Base-by-base conservation (phyloP, 2,113 vertebrate genomes). In the Gasterosteus aculeatus region DNA sequence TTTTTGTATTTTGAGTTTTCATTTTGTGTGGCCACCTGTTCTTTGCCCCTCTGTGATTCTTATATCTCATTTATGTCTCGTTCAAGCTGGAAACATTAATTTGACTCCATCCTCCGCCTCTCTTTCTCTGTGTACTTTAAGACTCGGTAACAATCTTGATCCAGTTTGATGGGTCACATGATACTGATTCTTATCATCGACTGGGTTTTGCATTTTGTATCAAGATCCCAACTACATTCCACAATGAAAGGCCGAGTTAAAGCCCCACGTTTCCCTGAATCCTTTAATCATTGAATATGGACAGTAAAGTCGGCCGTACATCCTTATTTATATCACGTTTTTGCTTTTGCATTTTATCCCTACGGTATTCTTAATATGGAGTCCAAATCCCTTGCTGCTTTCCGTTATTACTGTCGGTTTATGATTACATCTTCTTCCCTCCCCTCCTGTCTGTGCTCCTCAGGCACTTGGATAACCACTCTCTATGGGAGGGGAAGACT, bases 391-490 rank as follows among this genome's bases (percentile, higher is more conserved):
- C 15, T 76, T 56, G 31, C 44, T 73, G 10, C 11, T 75, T 26
- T 78, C 29, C 22, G 63, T 86, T 75, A 74, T 35, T 62, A 10
- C 31, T 49, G 35, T 51, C 26, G 10, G 58, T 67, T 8, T 66
- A 16, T 85, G 72, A 83, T 85, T 15, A 66, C 75, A 54, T 79
- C 65, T 22, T 66, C 60, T 77, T 56, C 46, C 5, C 42, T 64
- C 35, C 76, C 29, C 19, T 38, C 46, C 62, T 70, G 19, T 75
- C 49, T 87, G 63, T 81, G 16, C 54, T 54, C 58, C 69, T 3
- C 87, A 99, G 97, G 93, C 97, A 99, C 82, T 92, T 99, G 84
- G 97, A 99, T 88, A 99, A 98, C 92, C 97, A 99, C 88, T 95
- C 95, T 53, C 94, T 99, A 69, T 99, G 97, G 97, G 97, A 98